These are phyloP conservation scores for Podotricha telesiphe DNA, from an alignment of 2,888 invertebrate species.

Conservation along the genomic window DNA sequence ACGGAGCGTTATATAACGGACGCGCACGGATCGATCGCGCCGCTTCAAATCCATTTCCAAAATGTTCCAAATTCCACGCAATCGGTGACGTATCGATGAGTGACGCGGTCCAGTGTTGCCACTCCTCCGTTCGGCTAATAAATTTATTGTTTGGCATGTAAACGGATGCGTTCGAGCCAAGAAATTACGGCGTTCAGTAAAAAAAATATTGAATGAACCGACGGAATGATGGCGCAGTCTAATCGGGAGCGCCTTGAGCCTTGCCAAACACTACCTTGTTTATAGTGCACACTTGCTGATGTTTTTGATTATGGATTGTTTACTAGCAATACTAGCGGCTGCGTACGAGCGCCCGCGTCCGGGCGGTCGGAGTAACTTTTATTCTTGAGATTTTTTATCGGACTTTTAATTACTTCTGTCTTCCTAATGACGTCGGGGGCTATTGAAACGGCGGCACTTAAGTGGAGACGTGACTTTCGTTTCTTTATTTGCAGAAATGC, in stretches of 20 bases:
- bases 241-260: constrained; percentile 71
- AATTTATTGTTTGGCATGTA: constrained; percentile 84
- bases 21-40: constrained; percentile 60
- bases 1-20: constrained; percentile 73
- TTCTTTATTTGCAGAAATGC: constrained; percentile 54
- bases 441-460: constrained; percentile 72
- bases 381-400: constrained; percentile 67
- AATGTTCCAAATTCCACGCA: constrained; percentile 72
- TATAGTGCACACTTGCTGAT: constrained; percentile 72
- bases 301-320: constrained; percentile 61
- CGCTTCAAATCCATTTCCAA: constrained; percentile 64
- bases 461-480: constrained; percentile 73
- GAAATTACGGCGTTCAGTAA: constrained; percentile 82
- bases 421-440: constrained; percentile 73
- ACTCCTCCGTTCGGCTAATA: constrained; percentile 81
- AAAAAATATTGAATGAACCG: constrained; percentile 83
- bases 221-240: constrained; percentile 77
- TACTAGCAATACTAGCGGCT: constrained; percentile 47
- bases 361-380: constrained; percentile 48
- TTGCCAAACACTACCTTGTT: constrained; percentile 75
- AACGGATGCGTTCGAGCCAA: constrained; percentile 83
- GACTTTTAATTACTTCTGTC: constrained; percentile 77
- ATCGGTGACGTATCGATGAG: constrained; percentile 71
- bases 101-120: constrained; percentile 78
- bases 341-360: constrained; percentile 39